phyloP scores from a whole-genome alignment of 2,888 invertebrate species.

The Nomada fabriciana region DNA sequence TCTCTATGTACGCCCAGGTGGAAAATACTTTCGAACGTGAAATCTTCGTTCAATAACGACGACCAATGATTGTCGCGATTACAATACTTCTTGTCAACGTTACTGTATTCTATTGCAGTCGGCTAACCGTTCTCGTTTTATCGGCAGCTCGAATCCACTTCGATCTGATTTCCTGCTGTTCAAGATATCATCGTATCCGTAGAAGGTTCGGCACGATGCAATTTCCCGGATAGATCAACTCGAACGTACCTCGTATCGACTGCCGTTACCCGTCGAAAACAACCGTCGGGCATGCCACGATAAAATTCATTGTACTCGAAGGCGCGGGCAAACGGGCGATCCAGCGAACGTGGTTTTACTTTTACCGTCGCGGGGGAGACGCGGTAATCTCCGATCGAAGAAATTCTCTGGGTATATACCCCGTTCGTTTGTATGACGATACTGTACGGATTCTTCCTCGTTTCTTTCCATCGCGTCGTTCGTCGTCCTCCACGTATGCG shows the following conservation, averaged over 20 bases:
- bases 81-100: no score
- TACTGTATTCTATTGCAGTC: no score
- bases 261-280: slow-evolving; percentile 49
- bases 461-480: slow-evolving; percentile 48
- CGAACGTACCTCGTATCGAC: slow-evolving; percentile 22
- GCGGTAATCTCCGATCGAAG: slow-evolving; percentile 53
- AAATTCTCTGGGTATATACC: slow-evolving; percentile 29
- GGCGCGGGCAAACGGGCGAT: background rate
- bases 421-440: slow-evolving; percentile 42
- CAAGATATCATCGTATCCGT: slow-evolving; percentile 34
- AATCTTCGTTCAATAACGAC: background rate
- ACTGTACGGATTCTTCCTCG: slow-evolving; percentile 42
- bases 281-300: slow-evolving; percentile 5
- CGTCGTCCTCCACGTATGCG: slow-evolving; percentile 39
- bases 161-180: slow-evolving; percentile 35
- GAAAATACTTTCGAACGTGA: background rate
- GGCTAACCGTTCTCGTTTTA: slow-evolving; percentile 2
- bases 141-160: background rate
- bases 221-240: slow-evolving; percentile 42
- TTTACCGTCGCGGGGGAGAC: slow-evolving; percentile 29
- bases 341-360: slow-evolving; percentile 41
- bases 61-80: no score
- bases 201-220: slow-evolving; percentile 14
- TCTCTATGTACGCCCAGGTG: background rate
- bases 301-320: slow-evolving; percentile 28